Base-by-base conservation (phyloP, 2,113 vertebrate species). In the Scortum barcoo region DNA sequence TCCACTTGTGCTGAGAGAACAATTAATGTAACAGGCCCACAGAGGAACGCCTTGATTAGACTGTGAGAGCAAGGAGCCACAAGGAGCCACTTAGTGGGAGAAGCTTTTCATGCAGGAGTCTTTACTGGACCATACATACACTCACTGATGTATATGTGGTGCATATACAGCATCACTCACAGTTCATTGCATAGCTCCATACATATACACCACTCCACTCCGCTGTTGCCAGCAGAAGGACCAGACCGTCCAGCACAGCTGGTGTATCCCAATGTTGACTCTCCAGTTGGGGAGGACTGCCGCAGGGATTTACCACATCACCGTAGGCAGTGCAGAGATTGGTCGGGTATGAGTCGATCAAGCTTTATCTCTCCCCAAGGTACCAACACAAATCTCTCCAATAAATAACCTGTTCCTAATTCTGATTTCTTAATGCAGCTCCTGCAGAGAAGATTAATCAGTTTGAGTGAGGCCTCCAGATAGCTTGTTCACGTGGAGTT, bases 1-100 rank as follows among this genome's bases (percentile, higher is more conserved):
- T 95, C 91, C 94, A 96, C 93, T 93, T 95, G 95, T 93, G 92
- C 94, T 93, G 92, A 93, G 95, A 86, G 94, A 89, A 95, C 93
- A 94, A 95, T 96, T 95, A 95, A 93, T 93, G 93, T 93, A 94
- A 94, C 91, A 87, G 95, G 93, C 94, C 95, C 87, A 80, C 92
- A 81, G 94, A 95, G 95, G 94, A 94, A 94, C 85, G 84, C 89
- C 83, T 82, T 83, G 92, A 93, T 92, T 91, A 94, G 95, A 94
- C 94, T 89, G 85, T 87, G 88, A 94, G 92, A 94, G 95, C 94
- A 92, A 89, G 82, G 85, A 92, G 80, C 93, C 82, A 85, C 80
- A 17, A 91, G 95, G 94, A 96, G 94, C 94, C 93, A 92, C 96
- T 96, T 93, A 95, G 89, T 89, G 90, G 79, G 46, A 93, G 93